A percentile compares a stretch with the other conserved stretches of the same genome.
phyloP scores from a whole-genome alignment of 2,888 invertebrate species.

The Chrysolina oricalcia region DNA sequence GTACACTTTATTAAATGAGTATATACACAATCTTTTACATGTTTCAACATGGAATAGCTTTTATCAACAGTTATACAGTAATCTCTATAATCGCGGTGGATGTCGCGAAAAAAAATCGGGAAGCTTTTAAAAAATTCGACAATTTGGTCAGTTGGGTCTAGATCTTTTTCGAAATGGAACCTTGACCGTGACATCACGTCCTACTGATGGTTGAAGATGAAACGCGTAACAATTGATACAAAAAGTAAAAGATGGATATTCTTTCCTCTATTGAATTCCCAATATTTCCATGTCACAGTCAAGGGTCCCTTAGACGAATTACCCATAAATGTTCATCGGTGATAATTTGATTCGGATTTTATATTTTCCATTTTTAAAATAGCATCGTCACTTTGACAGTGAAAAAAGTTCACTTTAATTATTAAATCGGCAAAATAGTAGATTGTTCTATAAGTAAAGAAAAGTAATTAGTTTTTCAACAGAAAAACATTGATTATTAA shows the following conservation, averaged over 20 bases:
- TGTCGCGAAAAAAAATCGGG: conserved; percentile 63
- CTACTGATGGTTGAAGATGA: not conserved
- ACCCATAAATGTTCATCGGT: too few relatives aligned
- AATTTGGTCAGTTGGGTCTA: conserved; percentile 52
- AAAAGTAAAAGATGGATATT: not conserved
- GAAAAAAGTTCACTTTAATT: too few relatives aligned
- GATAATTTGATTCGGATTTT: too few relatives aligned
- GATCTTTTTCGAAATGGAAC: not conserved
- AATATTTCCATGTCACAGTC: too few relatives aligned
- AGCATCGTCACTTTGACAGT: too few relatives aligned
- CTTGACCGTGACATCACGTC: not conserved
- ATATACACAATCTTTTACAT: conserved; percentile 68
- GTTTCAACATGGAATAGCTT: conserved; percentile 65
- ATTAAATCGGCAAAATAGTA: too few relatives aligned
- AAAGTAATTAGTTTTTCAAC: too few relatives aligned
- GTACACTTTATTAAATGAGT: conserved; percentile 71
- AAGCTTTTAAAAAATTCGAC: conserved; percentile 63
- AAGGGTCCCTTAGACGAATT: too few relatives aligned
- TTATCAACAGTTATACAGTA: conserved; percentile 62
- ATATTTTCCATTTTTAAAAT: too few relatives aligned
- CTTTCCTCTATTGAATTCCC: too few relatives aligned
- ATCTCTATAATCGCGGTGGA: conserved; percentile 58
- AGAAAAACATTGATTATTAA: too few relatives aligned
- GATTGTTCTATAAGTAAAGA: too few relatives aligned
- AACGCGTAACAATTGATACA: not conserved